Evolutionary conservation across 2,888 invertebrate species (phyloP), one percentile per base, ranked within the genome.

Genomic region (Agrochola lota): DNA sequence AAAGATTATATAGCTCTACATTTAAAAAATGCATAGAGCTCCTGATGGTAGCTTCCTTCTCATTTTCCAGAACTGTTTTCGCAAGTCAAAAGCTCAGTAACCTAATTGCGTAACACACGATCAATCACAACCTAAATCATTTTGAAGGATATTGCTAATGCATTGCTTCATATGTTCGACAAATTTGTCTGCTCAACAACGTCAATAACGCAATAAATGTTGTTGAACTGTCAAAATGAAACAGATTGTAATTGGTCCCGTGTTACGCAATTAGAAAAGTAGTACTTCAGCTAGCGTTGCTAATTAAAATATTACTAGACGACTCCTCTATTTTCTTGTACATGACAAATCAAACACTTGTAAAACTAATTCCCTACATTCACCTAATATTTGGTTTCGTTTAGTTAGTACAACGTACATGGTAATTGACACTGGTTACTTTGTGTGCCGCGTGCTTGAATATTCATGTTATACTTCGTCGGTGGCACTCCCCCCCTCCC

Each of bases 341-440:
- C 30, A 20, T 17, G 15, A 30, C 20, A 11, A 43, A 52, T 15
- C 17, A 35, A 72, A 43, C 49, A 63, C 49, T 46, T 49, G 57
- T 62, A 26, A 59, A 77, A 62, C 59, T 49, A 55, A 72, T 75
- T 60, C n/a, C 40, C 43, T 70, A 71, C 15, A 63, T 63, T 64
- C 20, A 43, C 55, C 67, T 71, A 69, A 83, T 81, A 79, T 84
- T 84, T 79, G 71, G 43, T 64, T 69, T 71, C 43, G 46, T 64
- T 73, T 46, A 71, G 59, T 59, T 30, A 57, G 40, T 71, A 83
- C 84, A 85, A 81, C 82, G 84, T 88, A 87, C 77, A 85, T 87
- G 87, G 81, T 91, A 90, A 90, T 91, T 90, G 89, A 87, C 87
- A 87, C 88, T 87, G 87, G 89, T 89, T 89, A 89, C 86, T 90